A percentile compares a stretch with the other conserved stretches of the same genome.
phyloP scores from a whole-genome alignment of 2,113 vertebrate species.

The Plotosus lineatus region DNA sequence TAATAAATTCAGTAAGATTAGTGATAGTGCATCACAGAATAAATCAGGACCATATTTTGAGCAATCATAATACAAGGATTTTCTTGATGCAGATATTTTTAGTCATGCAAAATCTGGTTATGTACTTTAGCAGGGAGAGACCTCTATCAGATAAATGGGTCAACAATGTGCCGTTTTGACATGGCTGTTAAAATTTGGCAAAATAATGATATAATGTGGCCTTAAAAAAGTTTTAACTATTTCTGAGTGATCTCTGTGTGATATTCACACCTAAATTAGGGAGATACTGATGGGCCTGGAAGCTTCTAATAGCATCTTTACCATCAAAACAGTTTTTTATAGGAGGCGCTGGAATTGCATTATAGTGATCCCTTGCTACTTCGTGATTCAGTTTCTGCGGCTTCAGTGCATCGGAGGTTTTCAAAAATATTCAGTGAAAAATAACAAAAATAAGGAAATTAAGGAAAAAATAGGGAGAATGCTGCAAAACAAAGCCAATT shows the following conservation, averaged over 20 bases:
- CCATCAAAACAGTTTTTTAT: not conserved
- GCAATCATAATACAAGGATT: not conserved
- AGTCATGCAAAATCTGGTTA: not conserved
- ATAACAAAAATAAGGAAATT: no score
- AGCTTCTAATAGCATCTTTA: not conserved
- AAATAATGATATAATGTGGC: not conserved
- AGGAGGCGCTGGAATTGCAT: not conserved
- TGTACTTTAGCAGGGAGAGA: not conserved
- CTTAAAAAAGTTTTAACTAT: not conserved
- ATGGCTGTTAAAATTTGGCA: not conserved
- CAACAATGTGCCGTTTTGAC: not conserved
- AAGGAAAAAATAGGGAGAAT: no score
- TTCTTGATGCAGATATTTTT: not conserved
- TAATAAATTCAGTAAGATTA: constrained; percentile 36
- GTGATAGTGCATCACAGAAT: not conserved
- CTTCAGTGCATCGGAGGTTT: no score
- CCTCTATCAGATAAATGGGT: not conserved
- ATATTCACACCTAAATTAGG: not conserved
- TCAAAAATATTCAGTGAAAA: no score
- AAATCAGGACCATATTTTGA: not conserved
- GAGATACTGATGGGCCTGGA: not conserved
- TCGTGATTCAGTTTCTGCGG: no score
- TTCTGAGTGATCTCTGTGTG: not conserved
- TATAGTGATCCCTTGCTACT: not conserved
- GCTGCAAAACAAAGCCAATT: no score